Evolutionary conservation across 2,888 invertebrate species (phyloP).

Genomic region (Sphaerophoria rueppellii): DNA sequence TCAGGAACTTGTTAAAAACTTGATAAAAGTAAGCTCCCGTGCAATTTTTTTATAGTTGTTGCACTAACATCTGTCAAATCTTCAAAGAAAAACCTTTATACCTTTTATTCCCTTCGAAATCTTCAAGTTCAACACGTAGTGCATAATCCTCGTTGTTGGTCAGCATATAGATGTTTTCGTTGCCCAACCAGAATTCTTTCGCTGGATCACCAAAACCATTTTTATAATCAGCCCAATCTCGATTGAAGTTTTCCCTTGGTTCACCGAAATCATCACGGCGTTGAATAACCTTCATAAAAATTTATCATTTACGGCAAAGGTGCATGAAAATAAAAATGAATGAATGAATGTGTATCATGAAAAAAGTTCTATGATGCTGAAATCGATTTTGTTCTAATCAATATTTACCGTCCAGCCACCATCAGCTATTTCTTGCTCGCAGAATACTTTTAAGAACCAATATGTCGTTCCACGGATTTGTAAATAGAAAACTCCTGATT

Average conservation of each 20-base stretch:
- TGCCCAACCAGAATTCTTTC: constrained; percentile 96
- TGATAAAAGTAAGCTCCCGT: no score
- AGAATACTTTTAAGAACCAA: constrained; percentile 95
- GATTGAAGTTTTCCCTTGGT: constrained; percentile 94
- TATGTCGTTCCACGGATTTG: constrained; percentile 95
- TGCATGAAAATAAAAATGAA: constrained; percentile 31
- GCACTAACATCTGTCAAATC: background rate
- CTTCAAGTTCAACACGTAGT: constrained; percentile 93
- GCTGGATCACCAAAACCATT: constrained; percentile 95
- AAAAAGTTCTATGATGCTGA: constrained; percentile 21
- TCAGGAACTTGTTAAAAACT: background rate
- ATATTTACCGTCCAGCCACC: constrained; percentile 95
- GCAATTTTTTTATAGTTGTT: no score
- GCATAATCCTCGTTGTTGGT: constrained; percentile 96
- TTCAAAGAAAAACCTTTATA: constrained; percentile 78
- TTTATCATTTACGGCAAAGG: constrained; percentile 41
- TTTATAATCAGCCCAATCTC: constrained; percentile 96
- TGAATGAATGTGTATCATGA: constrained; percentile 52
- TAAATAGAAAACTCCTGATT: constrained; percentile 93
- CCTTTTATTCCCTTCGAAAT: constrained; percentile 96
- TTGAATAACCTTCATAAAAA: constrained; percentile 89
- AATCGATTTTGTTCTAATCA: constrained; percentile 20
- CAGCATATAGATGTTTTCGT: constrained; percentile 96
- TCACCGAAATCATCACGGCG: constrained; percentile 93
- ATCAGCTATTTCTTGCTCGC: constrained; percentile 93